Percentiles rank a stretch among this genome's conserved stretches.
These are phyloP conservation scores for Hippocampus barbouri DNA, from an alignment of 2,113 vertebrate genomes.

Conservation along the genomic window DNA sequence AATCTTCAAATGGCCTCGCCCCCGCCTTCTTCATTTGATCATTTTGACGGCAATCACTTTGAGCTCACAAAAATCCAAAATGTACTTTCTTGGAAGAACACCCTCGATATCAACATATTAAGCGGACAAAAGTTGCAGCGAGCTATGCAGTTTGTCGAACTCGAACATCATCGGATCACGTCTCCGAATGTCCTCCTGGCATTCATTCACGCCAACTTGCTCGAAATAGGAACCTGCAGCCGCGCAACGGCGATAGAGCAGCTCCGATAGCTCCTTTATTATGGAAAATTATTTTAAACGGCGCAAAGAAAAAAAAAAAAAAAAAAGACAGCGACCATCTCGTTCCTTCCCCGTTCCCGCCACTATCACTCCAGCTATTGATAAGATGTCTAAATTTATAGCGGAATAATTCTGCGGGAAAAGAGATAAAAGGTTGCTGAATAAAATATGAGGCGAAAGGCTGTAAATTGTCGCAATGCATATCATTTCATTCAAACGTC, in stretches of 20 bases:
- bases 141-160: not conserved
- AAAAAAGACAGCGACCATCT: constrained; percentile 74
- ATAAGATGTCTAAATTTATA: constrained; percentile 99
- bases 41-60: too few relatives aligned
- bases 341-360: constrained; percentile 85
- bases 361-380: constrained; percentile 97
- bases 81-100: too few relatives aligned
- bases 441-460: constrained; percentile 99
- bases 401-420: constrained; percentile 99
- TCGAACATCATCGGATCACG: not conserved
- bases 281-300: constrained; percentile 92
- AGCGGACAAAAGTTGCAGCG: not conserved
- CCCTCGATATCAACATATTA: not conserved
- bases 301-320: constrained; percentile 74
- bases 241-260: constrained; percentile 68
- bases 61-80: too few relatives aligned
- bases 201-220: constrained; percentile 56
- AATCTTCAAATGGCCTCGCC: too few relatives aligned
- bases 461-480: constrained; percentile 99
- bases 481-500: constrained; percentile 99
- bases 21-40: too few relatives aligned
- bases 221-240: constrained; percentile 49
- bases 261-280: constrained; percentile 90
- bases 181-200: constrained; percentile 34
- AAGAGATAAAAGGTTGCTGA: constrained; percentile 99